Evolutionary conservation across 2,888 invertebrate genomes (phyloP), one percentile per base, ranked within the genome.

Genomic region (Drosophila birchii): DNA sequence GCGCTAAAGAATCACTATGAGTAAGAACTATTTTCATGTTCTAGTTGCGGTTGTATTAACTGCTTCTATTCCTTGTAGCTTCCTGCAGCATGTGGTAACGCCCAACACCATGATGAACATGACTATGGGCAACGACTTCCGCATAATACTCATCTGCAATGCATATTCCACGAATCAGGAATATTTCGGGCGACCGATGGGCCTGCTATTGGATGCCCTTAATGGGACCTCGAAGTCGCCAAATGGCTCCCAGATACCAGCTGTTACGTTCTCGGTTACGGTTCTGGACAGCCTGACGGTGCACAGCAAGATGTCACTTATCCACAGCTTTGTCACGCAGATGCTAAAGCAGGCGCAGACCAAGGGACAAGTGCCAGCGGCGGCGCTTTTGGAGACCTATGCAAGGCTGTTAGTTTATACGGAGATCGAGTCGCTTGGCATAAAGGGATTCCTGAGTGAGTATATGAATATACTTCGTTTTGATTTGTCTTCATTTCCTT

Each of bases 361-460:
- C 38, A 98, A 98, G 91, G 95, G 96, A 0, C 96, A 95, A 60
- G 94, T 96, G 90, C 96, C 97, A 0, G 96, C 98, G 0, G 98
- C 98, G 0, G 98, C 98, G 0, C 93, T 98, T 1, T 97, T 99
- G 0, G 98, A 99, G 93, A 99, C 98, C 0, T 99, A 98, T 93
- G 97, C 98, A 68, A 94, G 98, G 57, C 93, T 99, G 18, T 93
- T 99, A 58, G 98, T 98, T 0, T 99, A 99, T 90, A 98, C 98
- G 11, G 99, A 99, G 93, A 98, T 98, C 61, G 99, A 99, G 92
- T 97, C 98, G 18, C 94, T 99, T 56, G 98, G 99, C 36, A 98
- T 99, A 75, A 99, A 99, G 93, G 98, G 98, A 59, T 98, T 98
- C 92, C 96, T 98, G 81, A 96, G 97, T 96, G 92, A 77, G 89